Percentiles rank a stretch among this genome's conserved stretches.
Evolutionary conservation across 2,113 vertebrate genomes (phyloP).

Genomic region (Nothoprocta pentlandii): DNA sequence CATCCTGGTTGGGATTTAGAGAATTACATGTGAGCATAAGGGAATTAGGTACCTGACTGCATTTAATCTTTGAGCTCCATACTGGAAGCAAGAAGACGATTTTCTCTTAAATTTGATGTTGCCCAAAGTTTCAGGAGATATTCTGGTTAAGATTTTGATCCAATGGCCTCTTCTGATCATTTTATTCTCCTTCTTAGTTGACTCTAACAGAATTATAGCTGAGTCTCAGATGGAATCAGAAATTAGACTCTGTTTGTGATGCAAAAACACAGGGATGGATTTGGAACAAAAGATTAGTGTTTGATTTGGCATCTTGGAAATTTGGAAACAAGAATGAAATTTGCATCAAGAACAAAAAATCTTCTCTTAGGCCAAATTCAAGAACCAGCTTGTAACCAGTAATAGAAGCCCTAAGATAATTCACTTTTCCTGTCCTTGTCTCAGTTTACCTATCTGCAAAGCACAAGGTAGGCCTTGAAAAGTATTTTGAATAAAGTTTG

Average conservation of each 20-base stretch:
- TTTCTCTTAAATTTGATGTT: not conserved
- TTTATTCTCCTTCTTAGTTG: not conserved
- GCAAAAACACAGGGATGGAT: not conserved
- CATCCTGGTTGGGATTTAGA: not conserved
- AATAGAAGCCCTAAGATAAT: not conserved
- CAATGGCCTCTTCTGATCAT: not conserved
- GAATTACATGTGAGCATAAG: not conserved
- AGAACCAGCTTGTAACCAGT: not conserved
- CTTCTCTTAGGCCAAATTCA: not conserved
- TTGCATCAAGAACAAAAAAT: not conserved
- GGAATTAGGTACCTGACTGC: not conserved
- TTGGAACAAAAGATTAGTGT: not conserved
- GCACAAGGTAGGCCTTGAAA: too few relatives aligned
- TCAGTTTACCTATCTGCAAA: not conserved
- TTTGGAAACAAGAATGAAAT: not conserved
- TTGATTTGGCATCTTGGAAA: not conserved
- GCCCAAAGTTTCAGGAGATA: not conserved
- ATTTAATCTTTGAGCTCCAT: not conserved
- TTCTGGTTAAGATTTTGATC: not conserved
- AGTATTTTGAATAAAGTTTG: not conserved
- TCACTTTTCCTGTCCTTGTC: not conserved
- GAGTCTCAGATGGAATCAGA: too few relatives aligned
- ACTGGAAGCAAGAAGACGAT: not conserved
- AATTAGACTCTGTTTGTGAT: not conserved
- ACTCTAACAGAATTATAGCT: not conserved